Evolutionary conservation across 2,888 invertebrate genomes (phyloP), one percentile per base, ranked within the genome.

Genomic region (Cheilosia impressa): DNA sequence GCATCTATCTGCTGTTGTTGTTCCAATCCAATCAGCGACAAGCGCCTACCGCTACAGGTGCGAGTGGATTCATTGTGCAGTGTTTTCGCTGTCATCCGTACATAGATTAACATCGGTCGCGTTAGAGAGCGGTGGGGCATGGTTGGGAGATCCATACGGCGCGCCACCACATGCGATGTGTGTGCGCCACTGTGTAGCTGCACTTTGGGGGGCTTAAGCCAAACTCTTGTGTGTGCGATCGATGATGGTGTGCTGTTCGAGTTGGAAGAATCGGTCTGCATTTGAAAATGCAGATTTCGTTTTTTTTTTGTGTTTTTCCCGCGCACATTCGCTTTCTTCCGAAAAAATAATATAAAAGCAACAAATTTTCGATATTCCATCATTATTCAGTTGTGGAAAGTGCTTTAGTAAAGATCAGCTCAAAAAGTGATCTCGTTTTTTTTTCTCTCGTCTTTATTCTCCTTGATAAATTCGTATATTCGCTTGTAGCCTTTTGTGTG

Each of bases 371-470:
- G 89, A 90, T 91, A 90, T 89, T 91, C 89, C 90, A 89, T 90
- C 89, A 92, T 92, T 91, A 92, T 92, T 92, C 92, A 92, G 90
- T 91, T 90, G 90, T 92, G 90, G 90, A 91, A 91, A 91, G 91
- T 91, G 91, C 91, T 90, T 90, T 89, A 90, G 91, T 90, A 89
- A 90, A 91, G 90, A 90, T 90, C 90, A 85, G 85, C 85, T 85
- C 85, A 85, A 85, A 77, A 71, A 80, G 85, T 85, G 85, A 85
- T 85, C 85, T 85, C 85, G 85, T 85, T 84, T 80, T 69, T 66
- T 45, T 50, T 17, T 38, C 52, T 38, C 13, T 38, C 38, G 38
- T 38, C 38, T 38, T 38, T 69, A 50, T 41, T 47, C 27, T 66
- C 41, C 52, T 34, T 53, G 47, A 58, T 52, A 63, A 69, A 71